These are phyloP conservation scores for Tortricodes alternella DNA, from an alignment of 2,888 invertebrate genomes.

Conservation along the genomic window DNA sequence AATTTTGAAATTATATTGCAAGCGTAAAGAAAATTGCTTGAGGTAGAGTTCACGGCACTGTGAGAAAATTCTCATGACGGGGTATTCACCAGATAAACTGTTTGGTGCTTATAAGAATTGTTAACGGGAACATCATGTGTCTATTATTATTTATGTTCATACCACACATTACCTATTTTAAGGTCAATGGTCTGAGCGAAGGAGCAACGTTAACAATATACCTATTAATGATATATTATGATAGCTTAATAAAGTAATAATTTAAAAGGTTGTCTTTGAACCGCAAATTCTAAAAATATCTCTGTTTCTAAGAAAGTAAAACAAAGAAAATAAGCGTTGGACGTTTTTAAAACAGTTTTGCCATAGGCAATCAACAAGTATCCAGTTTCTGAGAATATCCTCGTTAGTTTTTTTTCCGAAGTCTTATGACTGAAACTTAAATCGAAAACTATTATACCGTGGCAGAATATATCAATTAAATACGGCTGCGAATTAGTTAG, in stretches of 20 bases:
- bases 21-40: slow-evolving; percentile 38
- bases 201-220: not conserved
- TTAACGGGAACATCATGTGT: slow-evolving; percentile 35
- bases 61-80: slow-evolving; percentile 46
- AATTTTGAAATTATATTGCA: slow-evolving; percentile 40
- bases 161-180: slow-evolving; percentile 4
- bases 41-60: slow-evolving; percentile 36
- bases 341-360: slow-evolving; percentile 56
- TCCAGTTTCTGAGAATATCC: slow-evolving; percentile 50
- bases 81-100: slow-evolving; percentile 16
- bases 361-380: too few species aligned
- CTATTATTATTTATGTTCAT: slow-evolving; percentile 11
- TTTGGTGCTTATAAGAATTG: slow-evolving; percentile 20
- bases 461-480: slow-evolving; percentile 45
- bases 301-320: too few species aligned
- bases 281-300: too few species aligned
- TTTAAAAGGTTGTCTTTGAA: too few species aligned
- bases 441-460: slow-evolving; percentile 51
- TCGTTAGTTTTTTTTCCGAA: slow-evolving; percentile 52
- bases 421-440: slow-evolving; percentile 34
- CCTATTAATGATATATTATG: not conserved
- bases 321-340: too few species aligned
- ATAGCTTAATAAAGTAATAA: not conserved
- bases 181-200: slow-evolving; percentile 11
- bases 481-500: slow-evolving; percentile 52